These are phyloP conservation scores for Mythimna ferrago DNA, from an alignment of 2,888 invertebrate genomes.

Conservation along the genomic window DNA sequence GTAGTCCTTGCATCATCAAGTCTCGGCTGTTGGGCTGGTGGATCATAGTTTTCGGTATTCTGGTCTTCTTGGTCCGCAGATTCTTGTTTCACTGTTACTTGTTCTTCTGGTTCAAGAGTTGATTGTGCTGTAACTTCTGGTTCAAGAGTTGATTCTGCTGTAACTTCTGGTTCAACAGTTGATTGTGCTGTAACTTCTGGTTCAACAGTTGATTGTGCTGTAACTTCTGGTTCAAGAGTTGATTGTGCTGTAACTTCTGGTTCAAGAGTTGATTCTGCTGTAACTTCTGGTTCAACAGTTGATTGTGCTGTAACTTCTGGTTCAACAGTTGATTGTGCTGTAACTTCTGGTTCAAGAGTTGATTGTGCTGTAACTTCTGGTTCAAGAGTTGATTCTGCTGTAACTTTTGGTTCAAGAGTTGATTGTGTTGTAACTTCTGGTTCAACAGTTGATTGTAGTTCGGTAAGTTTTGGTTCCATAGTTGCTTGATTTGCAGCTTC, in stretches of 20 bases:
- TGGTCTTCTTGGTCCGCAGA: conserved; percentile 1
- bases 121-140: not conserved
- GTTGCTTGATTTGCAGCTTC: conserved; percentile 12
- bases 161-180: conserved; percentile 1
- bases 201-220: not conserved
- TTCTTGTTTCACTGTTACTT: not conserved
- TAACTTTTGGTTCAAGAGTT: not conserved
- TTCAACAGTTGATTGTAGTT: not conserved
- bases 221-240: not conserved
- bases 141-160: not conserved
- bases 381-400: not conserved
- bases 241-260: not conserved
- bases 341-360: not conserved
- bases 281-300: conserved; percentile 1
- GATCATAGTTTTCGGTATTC: conserved; percentile 23
- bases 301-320: not conserved
- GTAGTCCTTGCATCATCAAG: conserved; percentile 47
- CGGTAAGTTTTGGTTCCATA: not conserved
- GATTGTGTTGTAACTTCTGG: not conserved
- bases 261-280: not conserved
- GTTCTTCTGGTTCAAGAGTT: not conserved
- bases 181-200: not conserved
- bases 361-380: not conserved
- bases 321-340: not conserved
- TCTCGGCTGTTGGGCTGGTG: conserved; percentile 12